A percentile compares a stretch with the other conserved stretches of the same genome.
phyloP scores from a whole-genome alignment of 2,888 invertebrate species.

The Gymnosoma rotundatum region DNA sequence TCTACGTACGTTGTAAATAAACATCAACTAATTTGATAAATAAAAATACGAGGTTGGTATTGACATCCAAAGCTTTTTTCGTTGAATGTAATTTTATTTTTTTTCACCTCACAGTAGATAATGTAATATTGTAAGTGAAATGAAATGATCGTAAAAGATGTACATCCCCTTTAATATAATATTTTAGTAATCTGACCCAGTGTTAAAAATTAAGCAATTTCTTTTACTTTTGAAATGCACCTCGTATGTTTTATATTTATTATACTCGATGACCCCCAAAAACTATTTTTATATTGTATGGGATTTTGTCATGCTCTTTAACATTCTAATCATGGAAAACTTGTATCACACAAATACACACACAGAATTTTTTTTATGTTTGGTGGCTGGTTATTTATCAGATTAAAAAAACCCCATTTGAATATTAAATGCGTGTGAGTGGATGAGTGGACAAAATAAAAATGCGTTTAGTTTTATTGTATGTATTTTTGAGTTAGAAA shows the following conservation, averaged over 20 bases:
- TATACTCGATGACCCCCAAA: slow-evolving; percentile 23
- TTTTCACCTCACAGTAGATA: too few relatives aligned
- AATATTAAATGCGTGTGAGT: slow-evolving; percentile 49
- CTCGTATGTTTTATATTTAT: neutral
- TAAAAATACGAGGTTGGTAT: too few relatives aligned
- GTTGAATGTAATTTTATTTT: too few relatives aligned
- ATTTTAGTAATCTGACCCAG: too few relatives aligned
- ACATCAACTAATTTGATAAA: too few relatives aligned
- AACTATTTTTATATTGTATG: slow-evolving; percentile 1
- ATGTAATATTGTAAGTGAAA: too few relatives aligned
- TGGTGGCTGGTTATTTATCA: slow-evolving; percentile 41
- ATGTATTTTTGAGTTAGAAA: slow-evolving; percentile 39
- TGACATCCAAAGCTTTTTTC: too few relatives aligned
- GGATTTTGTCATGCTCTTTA: slow-evolving; percentile 10
- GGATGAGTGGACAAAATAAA: slow-evolving; percentile 13
- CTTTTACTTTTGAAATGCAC: neutral
- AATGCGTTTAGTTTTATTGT: slow-evolving; percentile 46
- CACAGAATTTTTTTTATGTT: neutral
- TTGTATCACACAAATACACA: neutral
- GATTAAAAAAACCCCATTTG: slow-evolving; percentile 52
- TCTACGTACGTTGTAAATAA: too few relatives aligned
- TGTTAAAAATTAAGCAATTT: too few relatives aligned
- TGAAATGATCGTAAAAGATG: too few relatives aligned
- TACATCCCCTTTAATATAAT: too few relatives aligned
- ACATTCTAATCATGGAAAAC: slow-evolving; percentile 30